Base-by-base conservation (phyloP, 1,140 invertebrate genomes). In the Apolygus lucorum region DNA sequence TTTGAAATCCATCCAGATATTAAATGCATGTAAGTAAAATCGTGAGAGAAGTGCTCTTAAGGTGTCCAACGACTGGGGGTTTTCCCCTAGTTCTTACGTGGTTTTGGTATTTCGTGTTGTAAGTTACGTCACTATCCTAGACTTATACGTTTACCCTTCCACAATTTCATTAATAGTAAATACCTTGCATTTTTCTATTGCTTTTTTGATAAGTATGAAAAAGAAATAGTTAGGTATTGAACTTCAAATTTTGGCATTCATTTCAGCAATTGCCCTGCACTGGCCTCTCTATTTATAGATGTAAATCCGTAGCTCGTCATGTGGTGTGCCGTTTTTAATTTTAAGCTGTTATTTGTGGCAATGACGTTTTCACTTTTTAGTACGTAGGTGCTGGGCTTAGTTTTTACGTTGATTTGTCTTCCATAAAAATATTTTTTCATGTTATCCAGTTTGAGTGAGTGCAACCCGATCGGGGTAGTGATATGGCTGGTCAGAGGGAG, bases 401-500 rank as follows among this genome's bases (percentile, higher is more conserved):
- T 59, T 59, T 59, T 59, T 59, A 17, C 2, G 8, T 59, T 24
- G 22, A 14, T 22, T 17, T 22, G 4, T 11, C 54, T 4, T 59
- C 4, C 54, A 4, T 59, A 11, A 49, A 49, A 11, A 49, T 17
- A 11, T 13, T 59, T 59, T 59, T 13, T 14, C 4, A 59, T 59
- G 54, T 59, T 59, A 24, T 59, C 54, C 22, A 59, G 54, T 22
- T 59, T 59, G 54, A 59, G 54, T 59, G 54, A 59, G 54, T 59
- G 54, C 54, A 59, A 59, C 54, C 54, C 54, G 8, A 59, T 59
- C 22, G 54, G 54, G 54, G 54, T 59, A 59, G 54, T 59, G 54
- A 59, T 59, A 59, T 59, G 54, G 54, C 54, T 59, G 54, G 54
- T 59, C 54, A 59, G 54, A 59, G 54, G 54, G 54, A 59, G 22